These are phyloP conservation scores for Okamejei kenojei DNA, from an alignment of 2,797 vertebrate species.

Conservation along the genomic window DNA sequence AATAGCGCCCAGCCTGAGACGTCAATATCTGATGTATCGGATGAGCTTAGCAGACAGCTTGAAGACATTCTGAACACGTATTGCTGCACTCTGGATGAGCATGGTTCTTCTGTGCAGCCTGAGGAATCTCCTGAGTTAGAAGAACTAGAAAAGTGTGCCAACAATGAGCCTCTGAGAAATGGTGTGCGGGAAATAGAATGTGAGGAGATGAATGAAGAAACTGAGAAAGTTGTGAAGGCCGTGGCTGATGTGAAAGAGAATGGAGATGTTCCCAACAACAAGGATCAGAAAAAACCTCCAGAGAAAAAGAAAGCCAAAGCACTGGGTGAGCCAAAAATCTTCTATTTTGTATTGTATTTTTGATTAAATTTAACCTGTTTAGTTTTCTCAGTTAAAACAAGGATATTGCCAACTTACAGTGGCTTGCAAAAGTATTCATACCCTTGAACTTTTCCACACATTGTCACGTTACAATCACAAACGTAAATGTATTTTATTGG, in stretches of 20 bases:
- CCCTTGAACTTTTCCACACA: too few relatives aligned
- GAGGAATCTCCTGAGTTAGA: conserved; percentile 54
- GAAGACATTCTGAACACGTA: conserved; percentile 94
- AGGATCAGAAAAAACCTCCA: conserved; percentile 77
- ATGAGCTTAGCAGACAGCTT: conserved; percentile 85
- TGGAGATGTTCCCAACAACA: conserved; percentile 56
- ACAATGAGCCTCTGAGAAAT: conserved; percentile 57
- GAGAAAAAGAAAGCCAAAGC: conserved; percentile 95
- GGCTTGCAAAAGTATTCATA: too few relatives aligned
- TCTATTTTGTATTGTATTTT: not conserved
- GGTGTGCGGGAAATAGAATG: conserved; percentile 59
- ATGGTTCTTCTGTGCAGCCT: conserved; percentile 52
- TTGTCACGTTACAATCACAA: too few relatives aligned
- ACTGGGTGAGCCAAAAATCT: conserved; percentile 64
- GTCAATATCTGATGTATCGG: conserved; percentile 68
- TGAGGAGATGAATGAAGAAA: conserved; percentile 69
- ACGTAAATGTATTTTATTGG: too few relatives aligned
- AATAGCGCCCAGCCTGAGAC: conserved; percentile 39
- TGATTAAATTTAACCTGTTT: not conserved
- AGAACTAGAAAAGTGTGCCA: conserved; percentile 54
- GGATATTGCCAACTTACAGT: not conserved
- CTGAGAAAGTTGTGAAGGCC: conserved; percentile 65
- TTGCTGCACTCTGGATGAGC: conserved; percentile 63
- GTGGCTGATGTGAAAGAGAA: conserved; percentile 57
- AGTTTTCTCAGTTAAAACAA: not conserved